Percentiles rank a stretch among this genome's conserved stretches.
These are phyloP conservation scores for Harpalus rufipes DNA, from an alignment of 2,888 invertebrate genomes.

Conservation along the genomic window DNA sequence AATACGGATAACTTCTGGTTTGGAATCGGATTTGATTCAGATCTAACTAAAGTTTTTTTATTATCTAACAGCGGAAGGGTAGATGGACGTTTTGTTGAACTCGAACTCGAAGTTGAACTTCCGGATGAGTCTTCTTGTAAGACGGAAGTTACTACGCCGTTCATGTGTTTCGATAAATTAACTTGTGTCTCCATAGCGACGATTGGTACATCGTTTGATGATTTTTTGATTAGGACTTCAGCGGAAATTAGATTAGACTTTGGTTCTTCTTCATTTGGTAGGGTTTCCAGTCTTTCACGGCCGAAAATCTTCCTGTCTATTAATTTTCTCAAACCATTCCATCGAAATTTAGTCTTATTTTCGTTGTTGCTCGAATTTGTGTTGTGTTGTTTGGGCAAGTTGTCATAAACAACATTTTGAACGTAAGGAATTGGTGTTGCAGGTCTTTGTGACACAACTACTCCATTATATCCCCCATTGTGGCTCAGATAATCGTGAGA, in stretches of 20 bases:
- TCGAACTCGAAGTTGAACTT: constrained; percentile 70
- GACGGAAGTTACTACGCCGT: constrained; percentile 78
- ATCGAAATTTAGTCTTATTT: constrained; percentile 76
- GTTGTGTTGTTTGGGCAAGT: constrained; percentile 75
- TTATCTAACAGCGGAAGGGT: constrained; percentile 75
- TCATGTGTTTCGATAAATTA: constrained; percentile 79
- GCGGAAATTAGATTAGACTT: constrained; percentile 69
- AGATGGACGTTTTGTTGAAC: constrained; percentile 75
- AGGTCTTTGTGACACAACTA: constrained; percentile 76
- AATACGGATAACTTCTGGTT: constrained; percentile 65
- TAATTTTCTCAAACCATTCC: constrained; percentile 79
- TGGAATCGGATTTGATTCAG: constrained; percentile 66
- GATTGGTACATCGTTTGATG: constrained; percentile 65
- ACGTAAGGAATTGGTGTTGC: constrained; percentile 85
- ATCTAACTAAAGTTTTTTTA: constrained; percentile 67
- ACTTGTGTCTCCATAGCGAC: constrained; percentile 79
- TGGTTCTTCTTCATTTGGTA: constrained; percentile 66
- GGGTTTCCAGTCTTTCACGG: constrained; percentile 68
- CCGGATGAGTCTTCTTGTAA: constrained; percentile 71
- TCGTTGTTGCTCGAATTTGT: constrained; percentile 73
- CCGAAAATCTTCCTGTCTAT: constrained; percentile 73
- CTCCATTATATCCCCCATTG: constrained; percentile 71
- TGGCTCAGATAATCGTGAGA: constrained; percentile 78
- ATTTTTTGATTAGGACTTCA: constrained; percentile 73
- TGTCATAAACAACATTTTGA: constrained; percentile 84